Evolutionary conservation across 2,888 invertebrate genomes (phyloP).

Genomic region (Camptogramma bilineatum): DNA sequence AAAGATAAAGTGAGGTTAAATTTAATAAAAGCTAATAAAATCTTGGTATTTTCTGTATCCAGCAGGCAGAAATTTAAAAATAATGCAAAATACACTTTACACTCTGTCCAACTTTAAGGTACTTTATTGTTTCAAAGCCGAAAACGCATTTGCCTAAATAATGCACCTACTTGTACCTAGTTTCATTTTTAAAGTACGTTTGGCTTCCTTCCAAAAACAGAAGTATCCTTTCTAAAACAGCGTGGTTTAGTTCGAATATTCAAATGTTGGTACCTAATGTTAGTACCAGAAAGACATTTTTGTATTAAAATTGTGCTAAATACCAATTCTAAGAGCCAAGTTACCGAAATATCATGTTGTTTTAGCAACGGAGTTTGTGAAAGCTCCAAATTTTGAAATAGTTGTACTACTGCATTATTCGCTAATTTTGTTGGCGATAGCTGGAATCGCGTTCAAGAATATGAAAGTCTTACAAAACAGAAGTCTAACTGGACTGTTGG

Average conservation of each 20-base stretch:
- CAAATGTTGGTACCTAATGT: conserved; percentile 24
- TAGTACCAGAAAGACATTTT: conserved; percentile 1
- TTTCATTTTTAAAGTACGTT: conserved; percentile 27
- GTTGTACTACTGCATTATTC: too few species aligned
- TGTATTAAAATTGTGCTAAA: conserved; percentile 8
- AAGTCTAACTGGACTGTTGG: too few species aligned
- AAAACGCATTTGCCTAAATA: conserved; percentile 21
- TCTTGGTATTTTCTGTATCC: too few species aligned
- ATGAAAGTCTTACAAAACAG: too few species aligned
- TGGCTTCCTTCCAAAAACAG: conserved; percentile 30
- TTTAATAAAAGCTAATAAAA: too few species aligned
- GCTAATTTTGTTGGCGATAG: too few species aligned
- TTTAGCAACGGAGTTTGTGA: too few species aligned
- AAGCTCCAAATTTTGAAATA: too few species aligned
- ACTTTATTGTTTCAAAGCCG: conserved; percentile 9
- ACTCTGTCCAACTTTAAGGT: background rate
- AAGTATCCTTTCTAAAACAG: conserved; percentile 27
- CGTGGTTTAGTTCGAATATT: conserved; percentile 31
- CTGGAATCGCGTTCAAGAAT: too few species aligned
- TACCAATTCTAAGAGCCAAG: background rate
- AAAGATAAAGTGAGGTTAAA: too few species aligned
- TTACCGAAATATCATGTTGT: too few species aligned
- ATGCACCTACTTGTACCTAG: conserved; percentile 16
- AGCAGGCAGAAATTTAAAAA: background rate
- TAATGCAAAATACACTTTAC: background rate